Evolutionary conservation across 2,797 vertebrate species (phyloP), one percentile per base, ranked within the genome.

Genomic region (Enteromius paludinosus): DNA sequence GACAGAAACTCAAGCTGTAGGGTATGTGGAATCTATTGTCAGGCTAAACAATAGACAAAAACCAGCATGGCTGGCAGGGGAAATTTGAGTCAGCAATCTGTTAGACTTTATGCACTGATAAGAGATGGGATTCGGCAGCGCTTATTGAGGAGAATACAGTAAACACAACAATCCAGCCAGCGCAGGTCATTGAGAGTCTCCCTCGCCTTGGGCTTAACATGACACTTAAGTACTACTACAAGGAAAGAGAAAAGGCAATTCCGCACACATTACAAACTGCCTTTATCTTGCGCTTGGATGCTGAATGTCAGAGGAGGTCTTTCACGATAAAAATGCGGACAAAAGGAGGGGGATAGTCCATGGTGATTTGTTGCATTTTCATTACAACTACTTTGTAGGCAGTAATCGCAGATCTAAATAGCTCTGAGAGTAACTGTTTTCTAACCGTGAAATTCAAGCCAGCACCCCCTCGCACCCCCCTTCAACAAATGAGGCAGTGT

Each of bases 41-140:
- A 85, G 86, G 83, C 90, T 90, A 93, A 93, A 96, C 94, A 97
- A 95, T 96, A 90, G 95, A 90, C 90, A 93, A 95, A 95, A 95
- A 92, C 85, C 91, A 95, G 93, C 95, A 93, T 94, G 95, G 94
- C 96, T 96, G 90, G 92, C 95, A 96, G 94, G 93, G 93, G 95
- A 96, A 98, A 98, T 93, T 94, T 92, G 95, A 98, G 93, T 95
- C 96, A 91, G 92, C 93, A 96, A 95, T 95, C 96, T 96, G 94
- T 96, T 95, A 91, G 93, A 95, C 93, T 96, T 94, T 91, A 93
- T 93, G 91, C 93, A 92, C 94, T 95, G 96, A 97, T 97, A 97
- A 97, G 94, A 86, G 92, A 93, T 88, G 76, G 88, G 93, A 94
- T 95, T 90, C 92, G 91, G 90, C 89, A 87, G 87, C 83, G 87